phyloP scores from a whole-genome alignment of 2,888 invertebrate species.

The Muscina levida region DNA sequence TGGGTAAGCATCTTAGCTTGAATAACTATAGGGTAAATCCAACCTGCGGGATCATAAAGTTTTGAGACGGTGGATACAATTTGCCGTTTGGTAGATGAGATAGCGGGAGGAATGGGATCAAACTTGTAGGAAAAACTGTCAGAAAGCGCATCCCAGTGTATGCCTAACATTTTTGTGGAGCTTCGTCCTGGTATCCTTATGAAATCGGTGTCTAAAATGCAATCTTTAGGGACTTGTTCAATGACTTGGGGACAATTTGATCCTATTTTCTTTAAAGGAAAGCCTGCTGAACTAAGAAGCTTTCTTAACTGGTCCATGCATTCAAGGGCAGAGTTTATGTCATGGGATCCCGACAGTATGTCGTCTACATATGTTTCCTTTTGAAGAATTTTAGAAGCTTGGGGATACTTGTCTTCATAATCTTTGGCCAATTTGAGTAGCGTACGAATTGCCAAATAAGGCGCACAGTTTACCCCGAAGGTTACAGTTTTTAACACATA shows the following conservation, averaged over 20 bases:
- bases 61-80: conserved; percentile 20
- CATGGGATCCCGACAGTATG: conserved; percentile 16
- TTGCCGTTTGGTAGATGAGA: conserved; percentile 22
- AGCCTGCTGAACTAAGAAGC: background rate
- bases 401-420: background rate
- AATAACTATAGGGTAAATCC: conserved; percentile 26
- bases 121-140: background rate
- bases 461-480: conserved; percentile 39
- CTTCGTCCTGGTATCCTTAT: background rate
- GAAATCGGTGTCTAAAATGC: background rate
- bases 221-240: background rate
- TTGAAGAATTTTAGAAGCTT: background rate
- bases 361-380: conserved; percentile 11
- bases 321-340: background rate
- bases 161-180: background rate
- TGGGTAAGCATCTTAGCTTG: conserved; percentile 41
- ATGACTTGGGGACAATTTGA: conserved; percentile 14
- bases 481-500: conserved; percentile 24
- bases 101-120: background rate
- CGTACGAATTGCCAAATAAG: conserved; percentile 36
- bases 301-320: background rate
- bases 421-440: conserved; percentile 28
- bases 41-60: conserved; percentile 40
- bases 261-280: conserved; percentile 23
- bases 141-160: background rate